Evolutionary conservation across 1,140 invertebrate species (phyloP).

Genomic region (Caenorhabditis latens): DNA sequence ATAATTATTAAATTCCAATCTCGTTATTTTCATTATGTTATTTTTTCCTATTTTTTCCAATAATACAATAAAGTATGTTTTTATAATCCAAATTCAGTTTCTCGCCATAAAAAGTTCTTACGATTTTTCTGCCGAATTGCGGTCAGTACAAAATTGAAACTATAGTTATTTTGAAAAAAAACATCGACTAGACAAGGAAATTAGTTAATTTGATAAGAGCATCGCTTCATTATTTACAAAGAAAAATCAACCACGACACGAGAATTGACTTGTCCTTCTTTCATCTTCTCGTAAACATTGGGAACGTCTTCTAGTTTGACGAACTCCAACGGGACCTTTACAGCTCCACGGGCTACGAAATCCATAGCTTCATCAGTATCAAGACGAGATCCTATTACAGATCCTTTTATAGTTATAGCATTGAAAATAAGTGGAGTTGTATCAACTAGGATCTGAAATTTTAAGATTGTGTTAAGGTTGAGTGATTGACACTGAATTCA

Average conservation of each 20-base stretch:
- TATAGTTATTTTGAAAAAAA: no score
- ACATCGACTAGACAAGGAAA: not conserved
- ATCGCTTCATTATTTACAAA: not conserved
- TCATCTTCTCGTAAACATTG: constrained; percentile 57
- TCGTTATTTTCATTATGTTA: no score
- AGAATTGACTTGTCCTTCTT: constrained; percentile 58
- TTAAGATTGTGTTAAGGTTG: not conserved
- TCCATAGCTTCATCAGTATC: constrained; percentile 65
- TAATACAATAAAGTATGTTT: no score
- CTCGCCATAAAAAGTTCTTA: no score
- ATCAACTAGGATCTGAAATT: constrained; percentile 43
- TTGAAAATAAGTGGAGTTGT: constrained; percentile 51
- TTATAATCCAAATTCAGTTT: no score
- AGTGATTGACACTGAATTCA: not conserved
- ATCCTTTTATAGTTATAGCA: constrained; percentile 60
- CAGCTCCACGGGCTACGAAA: constrained; percentile 62
- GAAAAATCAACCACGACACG: constrained; percentile 64
- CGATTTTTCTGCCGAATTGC: no score
- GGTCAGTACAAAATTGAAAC: no score
- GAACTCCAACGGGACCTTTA: constrained; percentile 66
- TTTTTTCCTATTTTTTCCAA: no score
- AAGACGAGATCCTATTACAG: constrained; percentile 58
- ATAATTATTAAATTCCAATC: no score
- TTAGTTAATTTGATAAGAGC: not conserved
- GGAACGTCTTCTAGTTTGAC: constrained; percentile 60